Percentiles rank a stretch among this genome's conserved stretches.
phyloP scores from a whole-genome alignment of 2,113 vertebrate genomes.

The Pteronura brasiliensis region DNA sequence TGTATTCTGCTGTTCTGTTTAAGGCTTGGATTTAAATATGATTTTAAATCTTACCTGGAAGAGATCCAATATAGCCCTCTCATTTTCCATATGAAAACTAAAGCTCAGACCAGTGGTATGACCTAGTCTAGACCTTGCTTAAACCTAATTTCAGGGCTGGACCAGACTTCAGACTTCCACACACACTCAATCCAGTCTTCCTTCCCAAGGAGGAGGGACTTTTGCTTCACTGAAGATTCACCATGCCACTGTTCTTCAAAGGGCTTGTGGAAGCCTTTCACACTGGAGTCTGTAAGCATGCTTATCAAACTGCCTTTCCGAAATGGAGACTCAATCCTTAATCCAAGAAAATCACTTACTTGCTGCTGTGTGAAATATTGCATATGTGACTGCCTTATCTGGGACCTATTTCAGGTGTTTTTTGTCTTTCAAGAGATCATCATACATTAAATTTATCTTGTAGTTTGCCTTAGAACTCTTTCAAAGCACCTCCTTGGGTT shows the following conservation, averaged over 20 bases:
- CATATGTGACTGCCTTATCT: neutral
- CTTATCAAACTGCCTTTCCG: neutral
- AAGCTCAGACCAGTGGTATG: neutral
- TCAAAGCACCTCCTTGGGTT: neutral
- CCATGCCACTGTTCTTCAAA: neutral
- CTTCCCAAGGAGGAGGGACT: accelerated
- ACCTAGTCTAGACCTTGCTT: neutral
- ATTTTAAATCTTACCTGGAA: slow-evolving; percentile 6
- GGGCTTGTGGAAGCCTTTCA: neutral
- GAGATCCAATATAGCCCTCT: neutral
- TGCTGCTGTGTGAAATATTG: neutral
- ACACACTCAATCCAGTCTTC: neutral
- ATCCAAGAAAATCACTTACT: neutral
- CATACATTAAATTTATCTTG: neutral
- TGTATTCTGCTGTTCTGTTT: slow-evolving; percentile 12
- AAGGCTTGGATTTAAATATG: neutral
- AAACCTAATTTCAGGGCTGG: neutral
- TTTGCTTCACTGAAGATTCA: neutral
- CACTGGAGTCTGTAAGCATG: neutral
- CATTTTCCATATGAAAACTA: neutral
- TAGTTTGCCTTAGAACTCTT: neutral
- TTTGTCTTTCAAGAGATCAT: neutral
- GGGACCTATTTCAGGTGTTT: neutral
- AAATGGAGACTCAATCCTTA: neutral
- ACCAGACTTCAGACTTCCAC: neutral